Evolutionary conservation across 2,797 vertebrate genomes (phyloP), one percentile per base, ranked within the genome.

Genomic region (Cryptoprocta ferox): DNA sequence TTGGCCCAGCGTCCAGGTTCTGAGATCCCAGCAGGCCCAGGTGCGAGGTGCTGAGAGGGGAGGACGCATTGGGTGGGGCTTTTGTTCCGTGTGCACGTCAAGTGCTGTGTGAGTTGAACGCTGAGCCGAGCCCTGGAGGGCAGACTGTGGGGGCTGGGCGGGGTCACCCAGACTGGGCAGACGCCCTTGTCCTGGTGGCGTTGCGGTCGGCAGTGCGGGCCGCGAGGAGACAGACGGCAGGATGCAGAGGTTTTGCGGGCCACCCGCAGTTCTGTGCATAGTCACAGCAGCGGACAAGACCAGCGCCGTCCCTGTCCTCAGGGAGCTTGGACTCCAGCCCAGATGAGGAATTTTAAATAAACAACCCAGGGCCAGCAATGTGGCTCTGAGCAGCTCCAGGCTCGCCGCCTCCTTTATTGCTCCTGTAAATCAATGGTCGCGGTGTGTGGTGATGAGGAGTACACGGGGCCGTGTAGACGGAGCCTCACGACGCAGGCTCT

Each of bases 31-130:
- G 48, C 3, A 0, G n/a, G 85, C 71, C 15, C 32, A 0, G 1
- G 32, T 5, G 35, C 65, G 8, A 16, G 70, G 71, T 2, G 15
- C 32, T 21, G 16, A 10, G 3, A 48, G 65, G 73, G 0, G 0
- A 24, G 83, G 84, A 37, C 0, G n/a, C 26, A 90, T 24, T 6
- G 2, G 59, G 10, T 8, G 35, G 50, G n/a, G 28, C 37, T 21
- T n/a, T 12, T 3, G 39, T 53, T 24, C 0, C 0, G 14, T 0
- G 1, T 18, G 79, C 16, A 30, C 0, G 6, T 61, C 45, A 13
- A n/a, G 87, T 2, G 18, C 48, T 21, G 48, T 3, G 0, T 30
- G 45, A 14, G 48, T 11, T 35, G 37, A 9, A n/a, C 1, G 30
- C 53, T 1, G 18, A 45, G 79, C 59, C 14, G 18, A 61, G 28